Conservation (phyloP, 1,140 invertebrate genomes). For the Drosophila jambulina region DNA sequence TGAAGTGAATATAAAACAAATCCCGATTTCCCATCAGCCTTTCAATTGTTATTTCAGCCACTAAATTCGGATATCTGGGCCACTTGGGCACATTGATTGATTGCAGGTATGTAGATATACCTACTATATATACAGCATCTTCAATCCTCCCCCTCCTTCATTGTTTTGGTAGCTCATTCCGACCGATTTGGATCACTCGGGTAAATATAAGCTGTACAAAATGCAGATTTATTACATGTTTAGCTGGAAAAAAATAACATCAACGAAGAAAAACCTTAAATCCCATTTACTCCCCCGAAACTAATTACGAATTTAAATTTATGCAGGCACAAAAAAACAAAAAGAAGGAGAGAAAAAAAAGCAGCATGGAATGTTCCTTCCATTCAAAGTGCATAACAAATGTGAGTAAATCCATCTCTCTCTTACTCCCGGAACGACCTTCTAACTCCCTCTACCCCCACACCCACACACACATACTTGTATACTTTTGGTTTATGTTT, state of each 20-base stretch:
- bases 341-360: neutral
- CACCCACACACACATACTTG: constrained; percentile 6
- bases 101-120: constrained; percentile 29
- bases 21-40: constrained; percentile 42
- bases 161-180: constrained; percentile 47
- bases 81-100: constrained; percentile 51
- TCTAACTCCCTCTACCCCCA: neutral
- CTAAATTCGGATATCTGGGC: constrained; percentile 47
- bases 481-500: constrained; percentile 45
- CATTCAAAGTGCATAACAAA: constrained; percentile 60
- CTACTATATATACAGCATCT: neutral
- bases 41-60: constrained; percentile 58
- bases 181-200: constrained; percentile 30
- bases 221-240: constrained; percentile 59
- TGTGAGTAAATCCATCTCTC: constrained; percentile 37
- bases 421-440: neutral
- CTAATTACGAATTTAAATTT: constrained; percentile 61
- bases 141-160: neutral
- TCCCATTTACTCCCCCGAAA: constrained; percentile 52
- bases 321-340: constrained; percentile 29
- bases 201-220: constrained; percentile 30
- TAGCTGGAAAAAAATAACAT: constrained; percentile 20
- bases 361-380: constrained; percentile 21
- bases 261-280: constrained; percentile 32
- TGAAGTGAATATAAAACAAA: constrained; percentile 37